Conservation (phyloP, 2,113 vertebrate genomes). For the Phyllostomus discolor region DNA sequence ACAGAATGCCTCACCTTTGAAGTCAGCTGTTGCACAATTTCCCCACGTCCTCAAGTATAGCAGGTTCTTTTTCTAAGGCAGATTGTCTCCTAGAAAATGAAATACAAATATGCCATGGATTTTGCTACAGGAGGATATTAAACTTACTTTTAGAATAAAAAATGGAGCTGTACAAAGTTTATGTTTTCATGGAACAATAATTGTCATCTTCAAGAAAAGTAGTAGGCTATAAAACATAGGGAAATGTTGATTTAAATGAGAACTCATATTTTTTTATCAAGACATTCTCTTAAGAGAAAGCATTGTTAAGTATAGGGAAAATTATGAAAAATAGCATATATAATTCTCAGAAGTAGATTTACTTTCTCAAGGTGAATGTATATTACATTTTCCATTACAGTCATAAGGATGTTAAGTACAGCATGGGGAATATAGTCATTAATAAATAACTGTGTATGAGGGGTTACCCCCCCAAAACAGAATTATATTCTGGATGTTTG, state of each 20-base stretch:
- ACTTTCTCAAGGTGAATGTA: background rate
- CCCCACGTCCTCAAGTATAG: background rate
- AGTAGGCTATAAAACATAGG: background rate
- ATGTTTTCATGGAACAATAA: background rate
- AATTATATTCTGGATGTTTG: no score
- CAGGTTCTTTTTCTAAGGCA: background rate
- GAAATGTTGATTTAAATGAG: background rate
- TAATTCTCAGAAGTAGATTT: background rate
- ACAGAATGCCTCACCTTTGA: background rate
- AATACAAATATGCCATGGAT: background rate
- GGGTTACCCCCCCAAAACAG: no score
- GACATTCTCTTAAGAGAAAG: background rate
- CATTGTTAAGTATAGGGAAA: background rate
- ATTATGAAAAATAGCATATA: background rate
- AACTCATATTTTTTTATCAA: background rate
- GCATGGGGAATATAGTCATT: no score
- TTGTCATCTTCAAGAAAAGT: background rate
- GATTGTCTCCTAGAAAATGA: background rate
- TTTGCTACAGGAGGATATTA: background rate
- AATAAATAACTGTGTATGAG: no score
- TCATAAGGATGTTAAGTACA: no score
- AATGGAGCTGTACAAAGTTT: background rate
- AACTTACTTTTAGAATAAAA: background rate
- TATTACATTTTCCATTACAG: background rate
- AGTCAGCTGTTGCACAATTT: background rate